Conservation (phyloP, 2,888 invertebrate genomes). For the Macrophya annulata region DNA sequence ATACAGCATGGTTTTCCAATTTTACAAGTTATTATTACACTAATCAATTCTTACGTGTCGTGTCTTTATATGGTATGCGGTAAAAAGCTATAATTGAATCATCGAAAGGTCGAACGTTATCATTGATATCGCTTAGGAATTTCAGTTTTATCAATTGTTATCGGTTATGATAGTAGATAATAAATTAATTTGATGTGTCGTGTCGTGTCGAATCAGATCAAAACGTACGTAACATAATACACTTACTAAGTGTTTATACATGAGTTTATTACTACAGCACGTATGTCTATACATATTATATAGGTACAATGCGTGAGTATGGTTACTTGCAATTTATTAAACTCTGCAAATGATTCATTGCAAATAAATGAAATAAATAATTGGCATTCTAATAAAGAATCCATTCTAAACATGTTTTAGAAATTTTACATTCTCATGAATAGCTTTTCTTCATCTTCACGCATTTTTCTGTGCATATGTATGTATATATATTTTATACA, state of each 20-base stretch:
- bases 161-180: conserved; percentile 34
- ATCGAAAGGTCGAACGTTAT: conserved; percentile 69
- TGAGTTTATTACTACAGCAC: neutral
- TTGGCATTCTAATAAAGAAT: neutral
- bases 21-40: neutral
- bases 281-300: neutral
- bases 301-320: neutral
- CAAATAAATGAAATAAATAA: neutral
- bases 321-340: neutral
- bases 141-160: conserved; percentile 21
- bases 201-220: conserved; percentile 17
- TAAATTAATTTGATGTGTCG: conserved; percentile 8
- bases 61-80: neutral
- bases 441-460: neutral
- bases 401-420: neutral
- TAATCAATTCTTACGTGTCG: neutral
- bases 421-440: neutral
- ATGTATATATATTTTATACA: neutral
- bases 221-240: conserved; percentile 6
- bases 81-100: conserved; percentile 64
- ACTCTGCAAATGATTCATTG: neutral
- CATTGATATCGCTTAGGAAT: conserved; percentile 63
- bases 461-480: neutral
- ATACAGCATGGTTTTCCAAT: neutral
- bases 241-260: neutral